phyloP scores from a whole-genome alignment of 2,113 vertebrate species.

The Campylomormyrus tamandua region DNA sequence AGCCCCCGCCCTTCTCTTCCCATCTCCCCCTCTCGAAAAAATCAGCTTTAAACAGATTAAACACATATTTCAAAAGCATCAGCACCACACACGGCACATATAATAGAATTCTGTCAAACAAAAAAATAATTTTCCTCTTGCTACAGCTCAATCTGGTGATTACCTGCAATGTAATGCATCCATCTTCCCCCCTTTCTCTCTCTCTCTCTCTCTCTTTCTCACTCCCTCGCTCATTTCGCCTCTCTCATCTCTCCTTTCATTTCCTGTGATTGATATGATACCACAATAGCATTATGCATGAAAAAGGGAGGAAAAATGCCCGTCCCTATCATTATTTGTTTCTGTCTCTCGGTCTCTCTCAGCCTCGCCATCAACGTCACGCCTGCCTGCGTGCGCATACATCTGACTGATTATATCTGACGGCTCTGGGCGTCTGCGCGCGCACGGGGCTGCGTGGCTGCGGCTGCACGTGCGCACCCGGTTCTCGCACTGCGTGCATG shows the following conservation, averaged over 20 bases:
- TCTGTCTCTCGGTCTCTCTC: neutral
- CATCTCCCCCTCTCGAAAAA: neutral
- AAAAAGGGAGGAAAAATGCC: neutral
- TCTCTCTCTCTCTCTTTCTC: neutral
- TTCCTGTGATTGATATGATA: constrained; percentile 23
- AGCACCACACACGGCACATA: neutral
- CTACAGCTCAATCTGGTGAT: neutral
- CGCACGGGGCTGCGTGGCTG: neutral
- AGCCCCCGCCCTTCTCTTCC: neutral
- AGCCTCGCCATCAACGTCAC: neutral
- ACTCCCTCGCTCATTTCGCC: neutral
- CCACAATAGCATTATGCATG: neutral
- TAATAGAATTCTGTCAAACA: constrained; percentile 6
- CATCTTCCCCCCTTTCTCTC: neutral
- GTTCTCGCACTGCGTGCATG: neutral
- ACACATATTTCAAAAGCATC: neutral
- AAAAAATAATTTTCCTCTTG: neutral
- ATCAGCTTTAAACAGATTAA: neutral
- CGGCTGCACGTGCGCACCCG: neutral
- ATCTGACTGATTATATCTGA: neutral
- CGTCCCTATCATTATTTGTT: neutral
- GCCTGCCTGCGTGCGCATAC: neutral
- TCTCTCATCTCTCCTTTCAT: constrained; percentile 4
- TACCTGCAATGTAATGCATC: constrained; percentile 8
- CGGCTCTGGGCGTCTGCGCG: neutral